Percentiles rank a stretch among this genome's conserved stretches.
phyloP scores from a whole-genome alignment of 2,888 invertebrate genomes.

The Stegana nigrithorax region DNA sequence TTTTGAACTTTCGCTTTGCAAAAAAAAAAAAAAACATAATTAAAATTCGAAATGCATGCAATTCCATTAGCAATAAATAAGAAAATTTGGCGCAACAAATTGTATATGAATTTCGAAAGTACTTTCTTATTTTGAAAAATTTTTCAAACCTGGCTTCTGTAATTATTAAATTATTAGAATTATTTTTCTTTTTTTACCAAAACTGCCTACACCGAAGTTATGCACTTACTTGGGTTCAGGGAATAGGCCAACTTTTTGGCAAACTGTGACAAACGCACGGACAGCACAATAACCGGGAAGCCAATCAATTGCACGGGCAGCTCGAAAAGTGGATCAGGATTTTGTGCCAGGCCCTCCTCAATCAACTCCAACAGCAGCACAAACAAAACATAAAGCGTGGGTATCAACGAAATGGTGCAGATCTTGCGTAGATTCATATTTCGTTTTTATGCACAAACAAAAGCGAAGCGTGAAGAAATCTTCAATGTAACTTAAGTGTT shows the following conservation, averaged over 20 bases:
- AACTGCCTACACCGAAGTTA: neutral
- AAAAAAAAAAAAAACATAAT: constrained; percentile 33
- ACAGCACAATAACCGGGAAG: constrained; percentile 84
- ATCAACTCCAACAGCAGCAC: constrained; percentile 58
- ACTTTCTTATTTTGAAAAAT: constrained; percentile 17
- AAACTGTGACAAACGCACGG: constrained; percentile 83
- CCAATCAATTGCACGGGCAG: constrained; percentile 87
- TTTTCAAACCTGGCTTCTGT: no score
- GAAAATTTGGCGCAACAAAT: no score
- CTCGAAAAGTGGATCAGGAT: constrained; percentile 75
- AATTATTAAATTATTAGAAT: no score
- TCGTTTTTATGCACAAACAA: neutral
- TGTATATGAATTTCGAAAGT: constrained; percentile 34
- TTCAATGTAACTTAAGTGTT: no score
- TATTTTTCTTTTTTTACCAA: neutral
- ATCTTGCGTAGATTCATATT: constrained; percentile 59
- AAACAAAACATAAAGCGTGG: constrained; percentile 60
- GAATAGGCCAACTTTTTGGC: constrained; percentile 86
- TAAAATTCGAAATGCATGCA: constrained; percentile 42
- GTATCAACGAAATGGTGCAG: constrained; percentile 58
- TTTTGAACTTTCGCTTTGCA: neutral
- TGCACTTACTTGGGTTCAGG: constrained; percentile 78
- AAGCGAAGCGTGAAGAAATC: neutral
- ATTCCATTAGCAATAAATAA: no score
- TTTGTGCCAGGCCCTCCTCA: constrained; percentile 61